phyloP scores from a whole-genome alignment of 2,888 invertebrate genomes.

The Prosapia bicincta region DNA sequence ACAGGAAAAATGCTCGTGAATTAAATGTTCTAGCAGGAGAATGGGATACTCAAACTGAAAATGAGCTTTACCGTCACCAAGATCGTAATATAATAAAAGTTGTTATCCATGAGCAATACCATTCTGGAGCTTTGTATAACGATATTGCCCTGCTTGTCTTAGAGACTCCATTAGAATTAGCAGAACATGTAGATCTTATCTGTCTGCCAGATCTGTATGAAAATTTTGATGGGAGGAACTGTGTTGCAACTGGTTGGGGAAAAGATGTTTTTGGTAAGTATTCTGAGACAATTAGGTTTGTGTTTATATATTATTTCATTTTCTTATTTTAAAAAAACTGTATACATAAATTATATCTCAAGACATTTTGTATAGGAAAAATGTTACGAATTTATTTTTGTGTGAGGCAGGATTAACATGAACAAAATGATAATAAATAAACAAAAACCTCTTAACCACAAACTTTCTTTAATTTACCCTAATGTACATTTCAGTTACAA shows the following conservation, averaged over 20 bases:
- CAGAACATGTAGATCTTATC: conserved; percentile 65
- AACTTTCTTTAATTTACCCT: no score
- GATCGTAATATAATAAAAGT: conserved; percentile 55
- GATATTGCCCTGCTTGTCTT: conserved; percentile 65
- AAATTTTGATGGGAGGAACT: conserved; percentile 53
- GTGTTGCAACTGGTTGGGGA: conserved; percentile 79
- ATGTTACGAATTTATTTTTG: no score
- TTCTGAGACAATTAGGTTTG: no score
- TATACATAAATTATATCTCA: no score
- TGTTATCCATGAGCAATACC: conserved; percentile 55
- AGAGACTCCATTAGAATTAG: conserved; percentile 52
- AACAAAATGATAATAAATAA: no score
- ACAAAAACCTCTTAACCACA: no score
- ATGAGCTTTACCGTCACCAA: conserved; percentile 64
- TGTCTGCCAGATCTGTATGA: conserved; percentile 61
- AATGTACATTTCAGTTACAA: no score
- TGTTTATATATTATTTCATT: no score
- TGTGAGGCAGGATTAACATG: no score
- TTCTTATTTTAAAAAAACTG: no score
- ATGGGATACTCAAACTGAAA: conserved; percentile 77
- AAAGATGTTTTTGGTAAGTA: conserved; percentile 64
- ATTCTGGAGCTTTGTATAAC: conserved; percentile 58
- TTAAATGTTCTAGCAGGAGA: conserved; percentile 64
- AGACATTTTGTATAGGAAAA: no score
- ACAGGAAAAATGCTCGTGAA: not conserved